Evolutionary conservation across 2,113 vertebrate genomes (phyloP).

Genomic region (Prietella phreatophila): DNA sequence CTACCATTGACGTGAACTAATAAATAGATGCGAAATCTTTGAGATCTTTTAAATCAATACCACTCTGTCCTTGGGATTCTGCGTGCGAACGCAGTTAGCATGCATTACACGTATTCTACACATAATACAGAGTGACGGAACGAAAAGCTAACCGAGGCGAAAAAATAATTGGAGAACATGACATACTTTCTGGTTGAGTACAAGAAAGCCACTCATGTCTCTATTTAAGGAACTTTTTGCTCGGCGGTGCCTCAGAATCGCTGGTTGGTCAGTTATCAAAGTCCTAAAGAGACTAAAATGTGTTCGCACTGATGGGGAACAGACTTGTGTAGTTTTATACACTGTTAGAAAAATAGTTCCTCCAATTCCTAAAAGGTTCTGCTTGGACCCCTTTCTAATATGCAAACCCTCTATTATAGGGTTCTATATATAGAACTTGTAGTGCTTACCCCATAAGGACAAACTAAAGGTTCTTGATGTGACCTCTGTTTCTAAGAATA

Average conservation of each 20-base stretch:
- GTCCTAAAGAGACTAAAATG: neutral
- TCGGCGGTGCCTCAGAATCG: neutral
- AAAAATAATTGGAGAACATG: conserved; percentile 8
- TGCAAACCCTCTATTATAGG: neutral
- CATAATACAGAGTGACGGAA: neutral
- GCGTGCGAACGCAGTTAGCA: neutral
- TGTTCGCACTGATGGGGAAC: neutral
- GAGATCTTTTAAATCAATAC: conserved; percentile 33
- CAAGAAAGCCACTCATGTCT: neutral
- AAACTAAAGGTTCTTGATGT: neutral
- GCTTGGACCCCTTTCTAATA: neutral
- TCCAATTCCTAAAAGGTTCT: neutral
- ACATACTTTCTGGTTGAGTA: neutral
- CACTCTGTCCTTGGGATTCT: conserved; percentile 8
- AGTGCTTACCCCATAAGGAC: neutral
- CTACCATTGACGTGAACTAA: neutral
- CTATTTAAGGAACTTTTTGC: neutral
- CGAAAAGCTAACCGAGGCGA: neutral
- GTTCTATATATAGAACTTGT: neutral
- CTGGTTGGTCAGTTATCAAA: neutral
- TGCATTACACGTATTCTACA: no score
- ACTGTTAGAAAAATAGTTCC: neutral
- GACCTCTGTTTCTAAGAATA: neutral
- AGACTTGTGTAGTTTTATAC: neutral
- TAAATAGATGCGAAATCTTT: conserved; percentile 21